These are phyloP conservation scores for Paramormyrops kingsleyae DNA, from an alignment of 2,113 vertebrate genomes.

Conservation along the genomic window DNA sequence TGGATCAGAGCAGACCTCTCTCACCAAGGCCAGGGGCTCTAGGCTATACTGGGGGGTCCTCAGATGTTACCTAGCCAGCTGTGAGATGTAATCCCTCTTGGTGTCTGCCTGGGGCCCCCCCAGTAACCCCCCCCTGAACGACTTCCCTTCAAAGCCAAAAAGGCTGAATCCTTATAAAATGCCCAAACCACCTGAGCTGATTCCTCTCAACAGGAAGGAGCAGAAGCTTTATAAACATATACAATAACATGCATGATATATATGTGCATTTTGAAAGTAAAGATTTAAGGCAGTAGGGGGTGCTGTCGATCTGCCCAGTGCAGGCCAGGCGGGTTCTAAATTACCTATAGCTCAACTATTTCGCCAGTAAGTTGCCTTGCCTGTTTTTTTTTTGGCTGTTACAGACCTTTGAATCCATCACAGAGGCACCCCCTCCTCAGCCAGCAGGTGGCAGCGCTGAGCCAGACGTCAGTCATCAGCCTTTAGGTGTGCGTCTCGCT, in stretches of 20 bases:
- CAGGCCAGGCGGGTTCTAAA: neutral
- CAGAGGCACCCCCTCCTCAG: neutral
- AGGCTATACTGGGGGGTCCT: neutral
- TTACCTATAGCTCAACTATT: neutral
- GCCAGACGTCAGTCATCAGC: neutral
- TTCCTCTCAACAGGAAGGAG: neutral
- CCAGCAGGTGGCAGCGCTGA: constrained; percentile 40
- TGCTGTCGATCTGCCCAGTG: neutral
- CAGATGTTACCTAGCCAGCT: neutral
- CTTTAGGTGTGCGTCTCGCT: neutral
- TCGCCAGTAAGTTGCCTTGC: neutral
- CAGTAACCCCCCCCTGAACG: neutral
- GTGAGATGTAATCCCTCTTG: neutral
- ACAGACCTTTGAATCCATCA: neutral
- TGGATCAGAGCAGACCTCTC: neutral
- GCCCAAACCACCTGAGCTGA: neutral
- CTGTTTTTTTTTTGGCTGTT: no score
- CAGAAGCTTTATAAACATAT: neutral
- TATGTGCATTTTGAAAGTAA: neutral
- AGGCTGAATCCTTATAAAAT: neutral
- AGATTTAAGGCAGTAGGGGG: neutral
- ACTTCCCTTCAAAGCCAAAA: neutral
- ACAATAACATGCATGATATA: neutral
- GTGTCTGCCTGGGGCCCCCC: neutral
- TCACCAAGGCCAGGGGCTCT: neutral